Evolutionary conservation across 2,797 vertebrate genomes (phyloP), one percentile per base, ranked within the genome.

Genomic region (Siniperca undulata): DNA sequence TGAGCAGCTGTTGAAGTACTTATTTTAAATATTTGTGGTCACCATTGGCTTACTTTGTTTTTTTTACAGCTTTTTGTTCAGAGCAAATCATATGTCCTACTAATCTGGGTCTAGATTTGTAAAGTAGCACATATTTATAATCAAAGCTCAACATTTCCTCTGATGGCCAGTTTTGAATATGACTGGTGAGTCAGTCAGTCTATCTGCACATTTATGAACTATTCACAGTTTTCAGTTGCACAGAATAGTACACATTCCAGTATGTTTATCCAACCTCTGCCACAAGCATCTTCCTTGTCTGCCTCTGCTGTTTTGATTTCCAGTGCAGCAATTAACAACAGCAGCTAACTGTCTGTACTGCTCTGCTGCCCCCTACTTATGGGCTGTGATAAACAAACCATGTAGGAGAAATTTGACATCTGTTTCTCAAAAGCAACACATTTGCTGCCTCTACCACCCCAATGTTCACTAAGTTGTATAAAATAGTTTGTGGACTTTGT

Each of bases 351-450:
- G 70, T 81, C 68, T 84, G 81, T 27, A 77, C 52, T 89, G 65
- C 83, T 76, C 83, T 89, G 80, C 92, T 93, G 93, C 91, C 91
- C 85, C 84, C 87, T 90, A 76, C 79, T 85, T 93, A 82, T 80
- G 24, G 59, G 61, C 60, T 75, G 50, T 50, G 71, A 87, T 86
- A 93, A 78, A 84, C 69, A 91, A 89, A 88, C 52, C 50, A 70
- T 36, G 68, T 44, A 17, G 36, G 66, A 72, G 52, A 11, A 50
- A 46, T n/a, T 3, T 70, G 64, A 34, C 68, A 81, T 62, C 22
- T 52, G 44, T 69, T 71, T 77, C 58, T 77, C 34, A 44, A 68
- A 84, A 85, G 55, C 66, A 66, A 53, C 75, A 80, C 58, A 85
- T 77, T 76, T 69, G 36, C 71, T 61, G 22, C 53, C 50, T 72